Evolutionary conservation across 1,140 invertebrate genomes (phyloP).

Genomic region (Helicoverpa armigera): DNA sequence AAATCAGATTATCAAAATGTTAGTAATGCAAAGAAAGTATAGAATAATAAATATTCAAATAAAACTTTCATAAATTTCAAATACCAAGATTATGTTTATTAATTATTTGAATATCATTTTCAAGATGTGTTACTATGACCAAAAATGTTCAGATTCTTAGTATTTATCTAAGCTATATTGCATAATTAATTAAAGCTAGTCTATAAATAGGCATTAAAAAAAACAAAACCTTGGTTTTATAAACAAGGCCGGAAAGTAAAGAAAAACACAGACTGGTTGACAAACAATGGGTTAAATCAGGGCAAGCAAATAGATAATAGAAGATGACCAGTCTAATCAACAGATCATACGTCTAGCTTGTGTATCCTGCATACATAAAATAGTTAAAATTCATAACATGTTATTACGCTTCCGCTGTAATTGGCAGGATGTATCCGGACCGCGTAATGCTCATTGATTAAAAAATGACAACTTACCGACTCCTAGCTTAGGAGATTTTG

Average conservation of each 20-base stretch:
- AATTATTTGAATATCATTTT: too few relatives aligned
- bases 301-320: neutral
- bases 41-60: too few relatives aligned
- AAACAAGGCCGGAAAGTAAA: slow-evolving; percentile 32
- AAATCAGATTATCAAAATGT: too few relatives aligned
- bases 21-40: too few relatives aligned
- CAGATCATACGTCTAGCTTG: neutral
- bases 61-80: too few relatives aligned
- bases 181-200: neutral
- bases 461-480: slow-evolving; percentile 80
- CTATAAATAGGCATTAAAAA: slow-evolving; percentile 27
- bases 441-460: slow-evolving; percentile 68
- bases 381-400: slow-evolving; percentile 77
- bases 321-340: slow-evolving; percentile 15
- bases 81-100: too few relatives aligned
- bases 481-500: slow-evolving; percentile 78
- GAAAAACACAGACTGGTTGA: slow-evolving; percentile 36
- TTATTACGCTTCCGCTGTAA: slow-evolving; percentile 80
- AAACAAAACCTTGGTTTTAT: slow-evolving; percentile 18
- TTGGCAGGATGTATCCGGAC: slow-evolving; percentile 77
- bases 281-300: slow-evolving; percentile 21
- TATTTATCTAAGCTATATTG: neutral
- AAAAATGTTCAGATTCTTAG: neutral
- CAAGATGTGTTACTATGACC: too few relatives aligned
- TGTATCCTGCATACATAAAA: slow-evolving; percentile 3